Conservation (phyloP, 2,113 vertebrate species). For the Oryzias celebensis region DNA sequence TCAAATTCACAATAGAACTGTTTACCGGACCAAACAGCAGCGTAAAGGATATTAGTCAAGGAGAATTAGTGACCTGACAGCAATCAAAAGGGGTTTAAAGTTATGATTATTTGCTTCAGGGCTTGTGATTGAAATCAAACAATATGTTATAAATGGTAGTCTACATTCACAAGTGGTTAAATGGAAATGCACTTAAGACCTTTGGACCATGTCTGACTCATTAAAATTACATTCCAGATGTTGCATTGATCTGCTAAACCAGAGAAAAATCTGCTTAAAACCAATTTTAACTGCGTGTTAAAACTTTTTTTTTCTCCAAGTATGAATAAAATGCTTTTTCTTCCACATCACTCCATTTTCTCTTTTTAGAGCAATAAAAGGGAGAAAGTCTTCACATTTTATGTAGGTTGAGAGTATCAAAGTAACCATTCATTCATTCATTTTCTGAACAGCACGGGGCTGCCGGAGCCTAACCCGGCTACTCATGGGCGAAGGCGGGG, state of each 20-base stretch:
- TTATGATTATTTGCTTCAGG: background rate
- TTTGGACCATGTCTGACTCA: background rate
- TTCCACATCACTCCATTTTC: no score
- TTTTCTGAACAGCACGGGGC: no score
- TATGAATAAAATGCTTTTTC: no score
- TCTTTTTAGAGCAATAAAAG: no score
- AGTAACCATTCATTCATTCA: no score
- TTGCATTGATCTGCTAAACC: background rate
- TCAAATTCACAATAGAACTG: background rate
- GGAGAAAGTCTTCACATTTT: no score
- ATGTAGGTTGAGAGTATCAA: no score
- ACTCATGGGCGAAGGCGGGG: no score
- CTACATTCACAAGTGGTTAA: background rate
- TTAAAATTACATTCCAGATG: background rate
- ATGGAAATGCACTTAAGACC: background rate
- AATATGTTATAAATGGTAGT: background rate
- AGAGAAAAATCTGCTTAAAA: background rate
- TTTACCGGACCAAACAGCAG: conserved; percentile 2
- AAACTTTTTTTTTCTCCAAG: background rate
- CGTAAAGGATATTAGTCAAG: background rate
- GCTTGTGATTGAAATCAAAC: background rate
- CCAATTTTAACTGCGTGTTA: background rate
- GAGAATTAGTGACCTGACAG: background rate
- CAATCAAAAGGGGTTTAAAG: background rate
- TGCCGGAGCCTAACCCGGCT: no score